Percentiles rank a stretch among this genome's conserved stretches.
Conservation (phyloP, 2,888 invertebrate species). For the Chymomyza fuscimana region DNA sequence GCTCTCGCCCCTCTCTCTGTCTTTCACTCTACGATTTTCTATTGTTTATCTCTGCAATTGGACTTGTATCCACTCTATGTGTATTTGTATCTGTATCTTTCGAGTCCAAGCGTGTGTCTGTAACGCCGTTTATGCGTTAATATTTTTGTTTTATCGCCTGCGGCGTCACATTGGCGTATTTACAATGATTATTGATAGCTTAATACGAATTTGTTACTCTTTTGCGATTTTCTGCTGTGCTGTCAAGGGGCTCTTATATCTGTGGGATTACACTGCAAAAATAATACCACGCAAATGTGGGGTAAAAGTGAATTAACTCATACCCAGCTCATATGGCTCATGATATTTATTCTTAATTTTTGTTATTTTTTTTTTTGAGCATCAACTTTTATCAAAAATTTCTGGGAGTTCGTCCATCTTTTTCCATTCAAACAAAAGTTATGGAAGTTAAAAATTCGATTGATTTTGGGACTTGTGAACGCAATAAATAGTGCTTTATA, state of each 20-base stretch:
- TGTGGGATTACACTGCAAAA: background rate
- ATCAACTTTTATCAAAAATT: too few species aligned
- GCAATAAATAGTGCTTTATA: too few species aligned
- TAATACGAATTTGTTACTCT: constrained; percentile 64
- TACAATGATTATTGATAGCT: constrained; percentile 75
- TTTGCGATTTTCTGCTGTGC: constrained; percentile 13
- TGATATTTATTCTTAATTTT: too few species aligned
- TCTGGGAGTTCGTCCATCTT: too few species aligned
- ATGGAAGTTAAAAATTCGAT: too few species aligned
- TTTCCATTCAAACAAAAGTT: too few species aligned
- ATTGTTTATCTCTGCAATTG: constrained; percentile 57
- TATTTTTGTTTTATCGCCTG: constrained; percentile 65
- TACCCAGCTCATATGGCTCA: too few species aligned
- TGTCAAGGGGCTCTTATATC: background rate
- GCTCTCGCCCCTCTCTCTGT: background rate
- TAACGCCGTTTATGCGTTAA: constrained; percentile 54
- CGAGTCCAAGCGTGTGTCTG: background rate
- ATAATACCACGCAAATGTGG: too few species aligned
- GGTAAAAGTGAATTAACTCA: background rate
- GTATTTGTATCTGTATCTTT: constrained; percentile 1
- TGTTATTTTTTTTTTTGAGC: too few species aligned
- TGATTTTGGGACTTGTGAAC: too few species aligned
- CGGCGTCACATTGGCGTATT: constrained; percentile 69
- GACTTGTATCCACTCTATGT: background rate
- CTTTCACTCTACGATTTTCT: constrained; percentile 65